Conservation (phyloP, 2,888 invertebrate species). For the Celastrina argiolus region DNA sequence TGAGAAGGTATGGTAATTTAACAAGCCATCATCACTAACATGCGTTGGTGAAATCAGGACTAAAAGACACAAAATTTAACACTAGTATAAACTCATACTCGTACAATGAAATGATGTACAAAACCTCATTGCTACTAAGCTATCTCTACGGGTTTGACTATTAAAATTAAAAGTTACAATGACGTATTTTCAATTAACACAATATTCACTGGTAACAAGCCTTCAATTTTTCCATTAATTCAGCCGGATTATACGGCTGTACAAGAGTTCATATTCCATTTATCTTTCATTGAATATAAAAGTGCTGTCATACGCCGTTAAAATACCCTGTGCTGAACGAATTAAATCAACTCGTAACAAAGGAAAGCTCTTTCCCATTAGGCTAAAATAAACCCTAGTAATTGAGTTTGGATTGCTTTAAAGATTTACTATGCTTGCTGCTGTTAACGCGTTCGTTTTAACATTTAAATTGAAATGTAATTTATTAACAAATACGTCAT, state of each 20-base stretch:
- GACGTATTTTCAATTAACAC: background rate
- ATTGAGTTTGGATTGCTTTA: conserved; percentile 73
- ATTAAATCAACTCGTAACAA: conserved; percentile 60
- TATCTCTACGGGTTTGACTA: no score
- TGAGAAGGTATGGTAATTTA: no score
- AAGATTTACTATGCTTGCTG: conserved; percentile 62
- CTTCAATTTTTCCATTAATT: background rate
- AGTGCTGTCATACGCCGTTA: conserved; percentile 39
- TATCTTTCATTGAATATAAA: conserved; percentile 23
- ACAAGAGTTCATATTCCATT: background rate
- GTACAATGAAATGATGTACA: no score
- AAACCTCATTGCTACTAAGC: no score
- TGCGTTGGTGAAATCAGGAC: no score
- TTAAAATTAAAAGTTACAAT: no score
- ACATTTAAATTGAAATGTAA: conserved; percentile 51
- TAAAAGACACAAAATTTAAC: no score
- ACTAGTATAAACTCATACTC: no score
- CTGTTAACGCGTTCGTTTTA: conserved; percentile 47
- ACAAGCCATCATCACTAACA: no score
- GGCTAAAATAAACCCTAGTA: conserved; percentile 65
- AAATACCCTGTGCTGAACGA: conserved; percentile 55
- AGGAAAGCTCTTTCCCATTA: conserved; percentile 64
- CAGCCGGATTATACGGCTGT: background rate
- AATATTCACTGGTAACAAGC: background rate
- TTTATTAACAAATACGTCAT: conserved; percentile 17